phyloP scores from a whole-genome alignment of 92 coral and sea anemone genomes.

The Epizoanthus scotinus region DNA sequence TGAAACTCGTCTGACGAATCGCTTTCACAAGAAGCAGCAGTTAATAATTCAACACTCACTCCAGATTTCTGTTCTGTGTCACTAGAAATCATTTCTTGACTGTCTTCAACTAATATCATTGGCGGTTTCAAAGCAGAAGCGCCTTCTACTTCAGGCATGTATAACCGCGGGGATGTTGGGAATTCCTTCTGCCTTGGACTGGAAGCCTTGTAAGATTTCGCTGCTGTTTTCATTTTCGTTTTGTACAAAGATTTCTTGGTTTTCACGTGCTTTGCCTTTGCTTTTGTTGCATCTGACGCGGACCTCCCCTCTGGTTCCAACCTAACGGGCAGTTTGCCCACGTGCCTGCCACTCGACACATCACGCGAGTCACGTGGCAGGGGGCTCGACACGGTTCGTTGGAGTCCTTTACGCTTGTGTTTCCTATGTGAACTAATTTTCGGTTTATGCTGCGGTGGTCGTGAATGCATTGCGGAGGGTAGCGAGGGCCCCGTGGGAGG shows the following conservation, averaged over 20 bases:
- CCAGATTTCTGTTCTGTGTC: not conserved
- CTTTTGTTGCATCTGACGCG: conserved; percentile 14
- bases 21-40: conserved; percentile 19
- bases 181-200: conserved; percentile 1
- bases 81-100: conserved; percentile 12
- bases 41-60: conserved; percentile 9
- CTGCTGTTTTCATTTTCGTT: conserved; percentile 39
- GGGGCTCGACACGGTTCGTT: conserved; percentile 35
- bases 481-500: conserved; percentile 25
- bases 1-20: conserved; percentile 27
- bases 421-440: not conserved
- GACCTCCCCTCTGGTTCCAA: conserved; percentile 34
- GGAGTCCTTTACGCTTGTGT: conserved; percentile 17
- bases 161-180: not conserved
- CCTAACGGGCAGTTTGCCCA: not conserved
- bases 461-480: conserved; percentile 15
- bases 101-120: not conserved
- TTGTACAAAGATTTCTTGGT: conserved; percentile 28
- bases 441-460: conserved; percentile 21
- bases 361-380: conserved; percentile 25
- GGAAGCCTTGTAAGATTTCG: conserved; percentile 31
- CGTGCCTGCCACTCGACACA: conserved; percentile 7
- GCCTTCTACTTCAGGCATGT: not conserved
- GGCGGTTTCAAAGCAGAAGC: not conserved
- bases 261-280: conserved; percentile 17